Evolutionary conservation across 2,888 invertebrate species (phyloP).

Genomic region (Mechanitis messenoides): DNA sequence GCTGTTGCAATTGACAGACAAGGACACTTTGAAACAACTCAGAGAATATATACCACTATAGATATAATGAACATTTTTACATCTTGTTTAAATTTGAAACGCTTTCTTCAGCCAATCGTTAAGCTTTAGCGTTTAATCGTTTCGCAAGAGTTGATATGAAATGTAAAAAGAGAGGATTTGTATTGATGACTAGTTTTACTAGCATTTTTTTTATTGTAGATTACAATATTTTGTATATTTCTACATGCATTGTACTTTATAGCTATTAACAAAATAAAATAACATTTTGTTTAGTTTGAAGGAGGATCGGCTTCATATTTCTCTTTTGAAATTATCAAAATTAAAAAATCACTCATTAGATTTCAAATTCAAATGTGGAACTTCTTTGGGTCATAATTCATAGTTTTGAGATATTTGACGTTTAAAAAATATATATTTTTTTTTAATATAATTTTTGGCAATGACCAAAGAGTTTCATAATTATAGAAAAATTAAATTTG

Average conservation of each 20-base stretch:
- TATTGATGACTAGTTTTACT: slow-evolving; percentile 1
- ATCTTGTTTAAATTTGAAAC: slow-evolving; percentile 3
- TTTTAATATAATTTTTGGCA: too few relatives aligned
- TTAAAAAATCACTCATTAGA: too few relatives aligned
- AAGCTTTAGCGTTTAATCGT: background rate
- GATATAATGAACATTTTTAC: slow-evolving; percentile 25
- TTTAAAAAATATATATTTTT: too few relatives aligned
- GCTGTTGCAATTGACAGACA: slow-evolving; percentile 83
- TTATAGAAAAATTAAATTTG: slow-evolving; percentile 10
- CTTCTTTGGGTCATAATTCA: too few relatives aligned
- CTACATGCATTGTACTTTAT: slow-evolving; percentile 2
- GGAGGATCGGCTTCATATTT: background rate
- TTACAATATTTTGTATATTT: slow-evolving; percentile 4
- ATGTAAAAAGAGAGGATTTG: background rate
- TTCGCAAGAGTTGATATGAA: background rate
- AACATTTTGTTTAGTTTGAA: background rate
- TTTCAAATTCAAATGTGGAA: too few relatives aligned
- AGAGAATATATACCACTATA: slow-evolving; percentile 76
- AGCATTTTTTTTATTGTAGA: background rate
- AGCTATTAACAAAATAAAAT: background rate
- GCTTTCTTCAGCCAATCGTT: background rate
- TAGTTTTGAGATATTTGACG: too few relatives aligned
- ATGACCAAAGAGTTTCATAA: background rate
- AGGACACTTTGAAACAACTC: slow-evolving; percentile 83
- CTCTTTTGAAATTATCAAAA: too few relatives aligned